Percentiles rank a stretch among this genome's conserved stretches.
Evolutionary conservation across 2,797 vertebrate species (phyloP).

Genomic region (Heterohyrax brucei): DNA sequence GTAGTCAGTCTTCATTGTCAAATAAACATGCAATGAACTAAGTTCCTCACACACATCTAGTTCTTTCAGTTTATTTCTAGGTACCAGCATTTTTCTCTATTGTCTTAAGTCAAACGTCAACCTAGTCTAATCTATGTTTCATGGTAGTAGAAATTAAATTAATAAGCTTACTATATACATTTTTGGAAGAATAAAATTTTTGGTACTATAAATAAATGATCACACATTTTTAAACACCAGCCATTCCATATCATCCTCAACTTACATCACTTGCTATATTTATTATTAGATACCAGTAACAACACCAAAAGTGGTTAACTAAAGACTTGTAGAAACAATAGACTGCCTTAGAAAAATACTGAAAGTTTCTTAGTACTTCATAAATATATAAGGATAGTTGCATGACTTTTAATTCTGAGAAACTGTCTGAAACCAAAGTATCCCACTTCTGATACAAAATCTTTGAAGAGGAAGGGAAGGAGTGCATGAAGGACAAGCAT

Average conservation of each 20-base stretch:
- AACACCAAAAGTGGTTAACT: neutral
- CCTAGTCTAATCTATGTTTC: neutral
- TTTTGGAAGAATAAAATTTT: neutral
- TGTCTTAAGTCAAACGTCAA: neutral
- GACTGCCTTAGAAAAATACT: neutral
- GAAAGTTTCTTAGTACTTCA: neutral
- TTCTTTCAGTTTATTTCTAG: neutral
- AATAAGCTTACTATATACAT: neutral
- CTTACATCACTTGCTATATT: no score
- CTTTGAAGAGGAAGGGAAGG: neutral
- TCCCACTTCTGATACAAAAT: neutral
- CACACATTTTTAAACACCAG: neutral
- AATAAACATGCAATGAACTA: neutral
- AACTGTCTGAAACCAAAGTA: neutral
- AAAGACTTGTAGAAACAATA: conserved; percentile 21
- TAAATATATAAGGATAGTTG: neutral
- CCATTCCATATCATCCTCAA: neutral
- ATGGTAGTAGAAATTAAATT: neutral
- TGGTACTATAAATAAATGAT: neutral
- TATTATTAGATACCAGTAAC: no score
- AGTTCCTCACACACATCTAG: neutral
- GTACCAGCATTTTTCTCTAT: neutral
- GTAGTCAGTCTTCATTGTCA: neutral
- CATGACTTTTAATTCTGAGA: neutral
- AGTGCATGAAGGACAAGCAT: neutral